These are phyloP conservation scores for Cyprinella venusta DNA, from an alignment of 2,797 vertebrate species.

Conservation along the genomic window DNA sequence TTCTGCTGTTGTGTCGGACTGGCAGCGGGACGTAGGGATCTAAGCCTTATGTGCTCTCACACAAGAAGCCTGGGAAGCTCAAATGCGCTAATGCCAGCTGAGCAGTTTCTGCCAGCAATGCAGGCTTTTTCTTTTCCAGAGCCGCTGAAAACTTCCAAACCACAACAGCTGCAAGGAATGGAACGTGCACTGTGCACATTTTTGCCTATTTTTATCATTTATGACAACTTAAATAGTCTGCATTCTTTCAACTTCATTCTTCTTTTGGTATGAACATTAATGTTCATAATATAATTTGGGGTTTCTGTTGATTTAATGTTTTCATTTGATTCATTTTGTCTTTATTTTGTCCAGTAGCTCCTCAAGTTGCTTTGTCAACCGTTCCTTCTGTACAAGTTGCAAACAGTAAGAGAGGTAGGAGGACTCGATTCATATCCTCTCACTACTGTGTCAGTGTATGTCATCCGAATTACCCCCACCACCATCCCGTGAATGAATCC, in stretches of 20 bases:
- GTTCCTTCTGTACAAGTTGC: conserved; percentile 93
- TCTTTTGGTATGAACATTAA: conserved; percentile 2
- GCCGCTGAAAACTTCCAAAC: conserved; percentile 23
- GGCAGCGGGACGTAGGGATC: conserved; percentile 21
- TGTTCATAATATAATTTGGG: conserved; percentile 30
- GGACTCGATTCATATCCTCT: conserved; percentile 85
- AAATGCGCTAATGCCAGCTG: conserved; percentile 39
- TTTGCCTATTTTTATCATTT: conserved; percentile 21
- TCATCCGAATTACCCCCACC: background rate
- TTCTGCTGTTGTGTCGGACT: conserved; percentile 42
- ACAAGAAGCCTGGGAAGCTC: conserved; percentile 37
- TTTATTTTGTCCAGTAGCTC: conserved; percentile 89
- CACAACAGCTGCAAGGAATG: conserved; percentile 23
- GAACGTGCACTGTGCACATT: conserved; percentile 5
- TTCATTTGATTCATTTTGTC: conserved; percentile 71
- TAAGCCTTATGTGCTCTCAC: conserved; percentile 32
- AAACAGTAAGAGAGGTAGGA: conserved; percentile 98
- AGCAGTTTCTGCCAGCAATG: conserved; percentile 43
- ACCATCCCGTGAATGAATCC: conserved; percentile 82
- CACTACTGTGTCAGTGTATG: conserved; percentile 44
- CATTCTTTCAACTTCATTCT: conserved; percentile 9
- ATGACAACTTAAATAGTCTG: conserved; percentile 11
- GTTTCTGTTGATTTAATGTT: conserved; percentile 69
- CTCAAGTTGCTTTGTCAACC: conserved; percentile 94
- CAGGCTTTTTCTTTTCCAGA: conserved; percentile 19